Evolutionary conservation across 2,113 vertebrate species (phyloP), one percentile per base, ranked within the genome.

Genomic region (Pomatorhinus ruficollis): DNA sequence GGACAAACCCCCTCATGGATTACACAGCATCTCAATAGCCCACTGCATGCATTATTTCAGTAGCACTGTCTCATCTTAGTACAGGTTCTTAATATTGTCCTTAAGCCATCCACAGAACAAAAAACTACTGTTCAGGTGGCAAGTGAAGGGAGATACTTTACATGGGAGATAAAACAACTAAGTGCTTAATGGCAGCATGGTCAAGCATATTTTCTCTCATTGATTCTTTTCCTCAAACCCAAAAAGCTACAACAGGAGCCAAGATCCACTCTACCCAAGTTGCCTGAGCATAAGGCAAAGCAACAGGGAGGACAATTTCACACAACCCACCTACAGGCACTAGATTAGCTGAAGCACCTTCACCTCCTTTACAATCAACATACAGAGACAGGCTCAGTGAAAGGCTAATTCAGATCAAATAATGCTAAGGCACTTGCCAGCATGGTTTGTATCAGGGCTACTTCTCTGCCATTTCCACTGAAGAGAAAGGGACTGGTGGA

Each of bases 301-400:
- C 60, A 93, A 74, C 39, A 92, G 31, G 75, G 79, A 92, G 52
- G 93, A 84, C 79, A 83, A 89, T 68, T 90, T 95, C 94, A 87
- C 83, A 93, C 86, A 85, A 89, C 44, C 79, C 83, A 95, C 88
- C 35, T 63, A 64, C 57, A 90, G 44, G 68, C 83, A 92, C 83
- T 64, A 50, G 78, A 84, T 96, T 27, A 87, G 90, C 81, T 90
- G 65, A 87, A 91, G 57, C 68, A 89, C 76, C 68, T 93, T 93
- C 56, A 95, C 64, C 60, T 70, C 68, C 83, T 80, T 83, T 92
- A 86, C 47, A 61, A 69, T 39, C 63, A 92, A 61, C 74, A 71
- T 3, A 40, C 1, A 74, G 56, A 78, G 30, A 84, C 18, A 66
- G 81, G 42, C 71, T 63, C 50, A 31, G 24, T 47, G 63, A 88